Evolutionary conservation across 2,113 vertebrate species (phyloP), one percentile per base, ranked within the genome.

Genomic region (Sinosuthora webbiana): DNA sequence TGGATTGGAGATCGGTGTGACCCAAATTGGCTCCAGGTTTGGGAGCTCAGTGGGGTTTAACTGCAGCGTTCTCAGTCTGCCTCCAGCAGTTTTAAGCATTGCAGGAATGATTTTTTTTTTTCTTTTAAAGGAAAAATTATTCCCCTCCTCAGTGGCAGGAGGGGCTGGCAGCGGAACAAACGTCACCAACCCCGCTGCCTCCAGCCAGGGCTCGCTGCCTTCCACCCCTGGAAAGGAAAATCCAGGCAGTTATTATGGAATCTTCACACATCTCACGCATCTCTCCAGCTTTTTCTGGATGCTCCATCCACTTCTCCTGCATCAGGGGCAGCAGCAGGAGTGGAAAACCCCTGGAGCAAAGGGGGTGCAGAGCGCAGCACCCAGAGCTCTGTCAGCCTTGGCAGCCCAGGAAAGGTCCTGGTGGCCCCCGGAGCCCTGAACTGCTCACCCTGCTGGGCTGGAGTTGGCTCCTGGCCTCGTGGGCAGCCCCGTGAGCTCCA

Each of bases 21-120:
- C 89, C 69, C 84, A 82, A 93, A 96, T 60, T 89, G 62, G 74
- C 89, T 93, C 77, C 96, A 93, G 96, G 87, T 52, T 87, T 53
- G 56, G 77, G 92, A 89, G 92, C 56, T 87, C 52, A 78, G 59
- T 2, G 0, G 83, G 69, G 60, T 63, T 87, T 81, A 75, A 83
- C 86, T 70, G 52, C 84, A 35, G 73, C 1, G 0, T 45, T 68
- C 77, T 87, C 92, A 94, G 90, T 60, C 87, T 91, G 92, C 77
- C 81, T 84, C 35, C 77, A 81, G 68, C 89, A 74, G 4, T 42
- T 94, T 82, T 24, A 67, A 82, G 44, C 39, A 33, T 13, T 75
- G 77, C 65, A 84, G 28, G n/a, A 82, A 50, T 2, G 2, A 9
- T 2, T 44, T 39, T n/a, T n/a, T 23, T 56, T 41, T 63, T 87